Conservation (phyloP, 2,113 vertebrate genomes). For the Thamnophis sirtalis region DNA sequence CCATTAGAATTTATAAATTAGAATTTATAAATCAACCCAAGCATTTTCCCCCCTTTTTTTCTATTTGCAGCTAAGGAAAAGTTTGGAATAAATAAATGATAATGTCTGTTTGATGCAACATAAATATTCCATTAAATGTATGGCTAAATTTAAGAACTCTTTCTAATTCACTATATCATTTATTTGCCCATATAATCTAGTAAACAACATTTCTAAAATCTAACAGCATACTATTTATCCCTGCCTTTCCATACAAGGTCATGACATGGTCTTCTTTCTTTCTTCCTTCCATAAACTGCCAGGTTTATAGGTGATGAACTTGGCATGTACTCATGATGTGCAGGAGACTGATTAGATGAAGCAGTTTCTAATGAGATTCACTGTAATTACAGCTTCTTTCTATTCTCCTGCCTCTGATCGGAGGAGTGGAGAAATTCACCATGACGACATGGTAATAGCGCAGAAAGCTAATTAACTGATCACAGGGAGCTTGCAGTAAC, state of each 20-base stretch:
- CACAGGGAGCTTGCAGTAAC: constrained; percentile 56
- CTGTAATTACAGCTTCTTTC: constrained; percentile 80
- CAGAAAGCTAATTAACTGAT: constrained; percentile 69
- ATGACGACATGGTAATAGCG: constrained; percentile 70
- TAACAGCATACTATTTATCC: neutral
- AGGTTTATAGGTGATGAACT: constrained; percentile 62
- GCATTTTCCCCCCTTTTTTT: neutral
- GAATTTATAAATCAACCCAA: neutral
- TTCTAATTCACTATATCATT: neutral
- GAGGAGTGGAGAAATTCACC: constrained; percentile 66
- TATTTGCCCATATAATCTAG: constrained; percentile 12
- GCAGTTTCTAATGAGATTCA: constrained; percentile 81
- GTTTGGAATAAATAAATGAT: neutral
- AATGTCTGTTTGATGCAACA: neutral
- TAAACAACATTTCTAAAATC: neutral
- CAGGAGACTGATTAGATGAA: constrained; percentile 73
- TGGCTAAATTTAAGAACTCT: neutral
- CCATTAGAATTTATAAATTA: neutral
- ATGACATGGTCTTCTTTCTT: constrained; percentile 8
- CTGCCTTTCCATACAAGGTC: constrained; percentile 21
- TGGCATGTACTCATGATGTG: constrained; percentile 58
- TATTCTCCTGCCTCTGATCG: constrained; percentile 67
- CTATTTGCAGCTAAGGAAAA: neutral
- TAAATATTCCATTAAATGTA: neutral
- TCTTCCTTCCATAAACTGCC: constrained; percentile 11